A percentile compares a stretch with the other conserved stretches of the same genome.
Evolutionary conservation across 2,888 invertebrate genomes (phyloP).

Genomic region (Stratiomys singularior): DNA sequence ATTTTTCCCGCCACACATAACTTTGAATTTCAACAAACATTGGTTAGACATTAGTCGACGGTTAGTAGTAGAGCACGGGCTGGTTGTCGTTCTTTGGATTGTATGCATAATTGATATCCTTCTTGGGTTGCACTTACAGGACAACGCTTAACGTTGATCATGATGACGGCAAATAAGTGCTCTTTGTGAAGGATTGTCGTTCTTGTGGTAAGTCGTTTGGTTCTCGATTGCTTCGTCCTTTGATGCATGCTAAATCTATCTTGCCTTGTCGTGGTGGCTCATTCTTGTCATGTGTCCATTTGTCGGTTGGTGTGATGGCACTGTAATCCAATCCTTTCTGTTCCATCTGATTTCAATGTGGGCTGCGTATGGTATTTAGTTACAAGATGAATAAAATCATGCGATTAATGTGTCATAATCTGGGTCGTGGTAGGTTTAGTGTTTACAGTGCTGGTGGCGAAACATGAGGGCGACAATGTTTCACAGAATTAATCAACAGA

Average conservation of each 20-base stretch:
- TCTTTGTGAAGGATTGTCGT: conserved; percentile 18
- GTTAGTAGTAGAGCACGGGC: conserved; percentile 7
- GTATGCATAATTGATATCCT: conserved; percentile 44
- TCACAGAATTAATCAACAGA: too few relatives aligned
- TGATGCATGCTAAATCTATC: background rate
- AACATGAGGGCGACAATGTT: too few relatives aligned
- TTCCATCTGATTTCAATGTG: conserved; percentile 30
- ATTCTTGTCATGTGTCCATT: background rate
- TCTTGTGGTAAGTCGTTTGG: background rate
- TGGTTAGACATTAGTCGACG: conserved; percentile 17
- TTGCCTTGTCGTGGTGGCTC: background rate
- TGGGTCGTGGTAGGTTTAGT: too few relatives aligned
- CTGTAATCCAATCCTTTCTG: conserved; percentile 41
- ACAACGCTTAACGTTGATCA: background rate
- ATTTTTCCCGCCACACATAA: background rate
- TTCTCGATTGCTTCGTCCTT: background rate
- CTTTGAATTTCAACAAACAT: conserved; percentile 13
- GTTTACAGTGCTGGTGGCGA: too few relatives aligned
- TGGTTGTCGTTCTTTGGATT: conserved; percentile 18
- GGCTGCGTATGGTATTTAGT: conserved; percentile 42
- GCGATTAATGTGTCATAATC: conserved; percentile 29
- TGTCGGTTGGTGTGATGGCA: background rate
- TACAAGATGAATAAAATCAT: conserved; percentile 28
- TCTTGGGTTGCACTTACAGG: background rate
- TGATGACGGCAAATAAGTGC: conserved; percentile 27